Base-by-base conservation (phyloP, 2,113 vertebrate species). In the Jacana jacana region DNA sequence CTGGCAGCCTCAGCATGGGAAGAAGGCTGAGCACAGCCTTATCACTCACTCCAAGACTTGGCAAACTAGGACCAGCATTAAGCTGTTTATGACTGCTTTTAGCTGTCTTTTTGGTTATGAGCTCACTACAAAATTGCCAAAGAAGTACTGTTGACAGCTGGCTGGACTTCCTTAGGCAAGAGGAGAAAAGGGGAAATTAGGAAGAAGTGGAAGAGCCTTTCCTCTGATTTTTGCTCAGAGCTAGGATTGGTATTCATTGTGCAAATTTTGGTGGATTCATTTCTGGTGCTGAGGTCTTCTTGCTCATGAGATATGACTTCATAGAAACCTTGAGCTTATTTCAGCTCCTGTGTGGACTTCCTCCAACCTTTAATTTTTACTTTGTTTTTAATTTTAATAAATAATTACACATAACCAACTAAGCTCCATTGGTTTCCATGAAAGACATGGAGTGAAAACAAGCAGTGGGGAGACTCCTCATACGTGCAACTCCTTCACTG, bases 51-150 rank as follows among this genome's bases (percentile, higher is more conserved):
- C 75, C 81, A 93, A 92, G 89, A 61, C 78, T 73, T 95, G 91
- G 89, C 78, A 95, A 97, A 95, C 91, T 85, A 94, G 37, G 75
- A 86, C 48, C 69, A 92, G 44, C 61, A 91, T 95, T 91, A 95
- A 93, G 48, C 84, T 92, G 75, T 95, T 95, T 83, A 89, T 81
- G 87, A 77, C 89, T 95, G 70, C 37, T 95, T 94, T 91, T 94
- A 91, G 70, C 75, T 70, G 20, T 76, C 71, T 70, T 85, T 93
- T 88, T 80, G 46, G 66, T 94, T 92, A 65, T 44, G 49, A 92
- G 40, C 91, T 95, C 73, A 46, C 84, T 87, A 68, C 58, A 82
- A 64, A 81, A 87, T 93, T 95, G 89, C 55, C 58, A 69, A 7
- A 76, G 61, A 94, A 89, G 85, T 76, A 52, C 40, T 88, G 44